These are phyloP conservation scores for Chymomyza caudatula DNA, from an alignment of 2,888 invertebrate species.

Conservation along the genomic window DNA sequence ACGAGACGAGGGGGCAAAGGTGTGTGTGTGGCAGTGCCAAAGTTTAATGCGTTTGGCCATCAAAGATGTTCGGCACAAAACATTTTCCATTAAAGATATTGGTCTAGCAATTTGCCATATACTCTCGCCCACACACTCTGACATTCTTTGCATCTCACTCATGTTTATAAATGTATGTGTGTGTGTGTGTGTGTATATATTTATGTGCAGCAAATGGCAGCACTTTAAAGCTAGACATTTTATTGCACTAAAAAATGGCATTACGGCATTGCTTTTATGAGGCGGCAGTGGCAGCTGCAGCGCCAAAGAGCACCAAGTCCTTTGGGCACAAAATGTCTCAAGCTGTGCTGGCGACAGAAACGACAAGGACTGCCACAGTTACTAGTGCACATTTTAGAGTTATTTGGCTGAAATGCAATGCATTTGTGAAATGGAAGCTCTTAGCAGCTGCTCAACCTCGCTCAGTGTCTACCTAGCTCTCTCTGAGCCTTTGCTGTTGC, in stretches of 20 bases:
- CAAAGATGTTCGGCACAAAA: background rate
- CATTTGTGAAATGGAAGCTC: background rate
- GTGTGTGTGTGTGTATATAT: background rate
- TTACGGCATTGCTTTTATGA: background rate
- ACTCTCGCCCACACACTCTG: background rate
- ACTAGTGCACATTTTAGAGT: background rate
- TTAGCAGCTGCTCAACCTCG: background rate
- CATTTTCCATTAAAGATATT: conserved; percentile 58
- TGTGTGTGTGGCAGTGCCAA: background rate
- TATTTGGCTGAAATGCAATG: background rate
- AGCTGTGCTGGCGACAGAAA: background rate
- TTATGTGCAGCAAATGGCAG: background rate
- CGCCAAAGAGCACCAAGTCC: background rate
- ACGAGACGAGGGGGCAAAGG: background rate
- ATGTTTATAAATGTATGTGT: background rate
- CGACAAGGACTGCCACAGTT: too few species aligned
- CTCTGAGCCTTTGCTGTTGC: conserved; percentile 20
- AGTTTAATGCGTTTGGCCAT: background rate
- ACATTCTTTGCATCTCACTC: too few species aligned
- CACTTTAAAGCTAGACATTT: background rate
- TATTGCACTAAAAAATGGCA: background rate
- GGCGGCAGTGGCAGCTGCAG: background rate
- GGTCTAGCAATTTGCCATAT: conserved; percentile 12
- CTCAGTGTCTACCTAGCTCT: background rate
- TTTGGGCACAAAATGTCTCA: background rate